A percentile compares a stretch with the other conserved stretches of the same genome.
Conservation (phyloP, 1,140 invertebrate genomes). For the fruit fly (Drosophila melanogaster) region DNA sequence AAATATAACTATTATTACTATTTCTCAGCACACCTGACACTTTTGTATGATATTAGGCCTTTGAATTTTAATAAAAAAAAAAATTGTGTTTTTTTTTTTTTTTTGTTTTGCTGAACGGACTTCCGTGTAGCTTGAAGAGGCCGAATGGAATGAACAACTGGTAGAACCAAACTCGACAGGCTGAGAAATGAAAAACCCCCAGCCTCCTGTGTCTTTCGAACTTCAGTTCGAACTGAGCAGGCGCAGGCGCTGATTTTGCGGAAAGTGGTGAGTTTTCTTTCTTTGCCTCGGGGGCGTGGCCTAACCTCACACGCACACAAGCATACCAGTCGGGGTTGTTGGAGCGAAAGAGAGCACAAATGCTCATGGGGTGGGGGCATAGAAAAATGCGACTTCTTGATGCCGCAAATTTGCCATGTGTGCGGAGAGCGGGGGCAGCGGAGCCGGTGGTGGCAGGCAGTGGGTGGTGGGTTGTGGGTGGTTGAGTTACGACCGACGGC, state of each 20-base stretch:
- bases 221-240: constrained; percentile 15
- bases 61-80: constrained; percentile 29
- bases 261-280: constrained; percentile 73
- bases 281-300: constrained; percentile 55
- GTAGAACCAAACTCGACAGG: neutral
- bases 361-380: constrained; percentile 29
- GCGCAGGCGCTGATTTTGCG: constrained; percentile 34
- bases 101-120: constrained; percentile 19
- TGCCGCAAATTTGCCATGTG: constrained; percentile 80
- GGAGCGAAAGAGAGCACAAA: constrained; percentile 4
- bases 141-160: constrained; percentile 45
- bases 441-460: constrained; percentile 1
- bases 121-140: constrained; percentile 17
- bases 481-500: constrained; percentile 34
- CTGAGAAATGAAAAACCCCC: constrained; percentile 13
- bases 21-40: neutral
- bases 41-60: neutral
- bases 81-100: constrained; percentile 18
- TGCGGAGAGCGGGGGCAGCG: constrained; percentile 8
- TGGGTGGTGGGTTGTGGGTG: neutral
- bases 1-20: neutral
- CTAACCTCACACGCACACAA: neutral
- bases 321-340: neutral
- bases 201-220: constrained; percentile 45
- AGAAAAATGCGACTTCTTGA: constrained; percentile 84